These are phyloP conservation scores for Poecile atricapillus DNA, from an alignment of 2,113 vertebrate species.

Conservation along the genomic window DNA sequence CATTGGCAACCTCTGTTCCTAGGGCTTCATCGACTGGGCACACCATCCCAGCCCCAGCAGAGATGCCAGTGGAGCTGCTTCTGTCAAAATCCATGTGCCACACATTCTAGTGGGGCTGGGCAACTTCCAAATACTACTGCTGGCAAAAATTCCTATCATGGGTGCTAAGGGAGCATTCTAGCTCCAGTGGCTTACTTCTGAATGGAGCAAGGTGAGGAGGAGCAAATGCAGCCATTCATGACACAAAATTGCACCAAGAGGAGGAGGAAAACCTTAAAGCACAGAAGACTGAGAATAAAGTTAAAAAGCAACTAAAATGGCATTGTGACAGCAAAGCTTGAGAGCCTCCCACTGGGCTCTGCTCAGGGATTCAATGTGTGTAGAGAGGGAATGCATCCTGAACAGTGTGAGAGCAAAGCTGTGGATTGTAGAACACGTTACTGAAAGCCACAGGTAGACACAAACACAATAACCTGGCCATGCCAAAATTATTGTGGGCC, in stretches of 20 bases:
- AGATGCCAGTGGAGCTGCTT: background rate
- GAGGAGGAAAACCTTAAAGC: background rate
- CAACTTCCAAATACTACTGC: background rate
- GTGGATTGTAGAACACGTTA: rapidly evolving
- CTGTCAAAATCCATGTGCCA: background rate
- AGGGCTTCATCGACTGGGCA: background rate
- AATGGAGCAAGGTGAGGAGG: background rate
- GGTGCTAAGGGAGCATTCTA: background rate
- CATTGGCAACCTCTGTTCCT: background rate
- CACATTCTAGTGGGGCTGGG: background rate
- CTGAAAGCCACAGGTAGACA: background rate
- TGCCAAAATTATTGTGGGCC: background rate
- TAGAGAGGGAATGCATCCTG: background rate
- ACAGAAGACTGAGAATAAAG: background rate
- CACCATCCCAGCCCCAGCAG: background rate
- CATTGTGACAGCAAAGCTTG: background rate
- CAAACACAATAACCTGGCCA: background rate
- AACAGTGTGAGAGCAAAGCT: background rate
- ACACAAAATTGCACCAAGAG: background rate
- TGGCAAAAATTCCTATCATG: background rate
- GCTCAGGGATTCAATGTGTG: background rate
- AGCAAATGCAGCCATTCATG: background rate
- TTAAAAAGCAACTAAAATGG: background rate
- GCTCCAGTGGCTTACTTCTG: background rate
- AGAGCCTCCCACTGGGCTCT: background rate